Evolutionary conservation across 1,140 invertebrate species (phyloP), one percentile per base, ranked within the genome.

Genomic region (Atta colombica): DNA sequence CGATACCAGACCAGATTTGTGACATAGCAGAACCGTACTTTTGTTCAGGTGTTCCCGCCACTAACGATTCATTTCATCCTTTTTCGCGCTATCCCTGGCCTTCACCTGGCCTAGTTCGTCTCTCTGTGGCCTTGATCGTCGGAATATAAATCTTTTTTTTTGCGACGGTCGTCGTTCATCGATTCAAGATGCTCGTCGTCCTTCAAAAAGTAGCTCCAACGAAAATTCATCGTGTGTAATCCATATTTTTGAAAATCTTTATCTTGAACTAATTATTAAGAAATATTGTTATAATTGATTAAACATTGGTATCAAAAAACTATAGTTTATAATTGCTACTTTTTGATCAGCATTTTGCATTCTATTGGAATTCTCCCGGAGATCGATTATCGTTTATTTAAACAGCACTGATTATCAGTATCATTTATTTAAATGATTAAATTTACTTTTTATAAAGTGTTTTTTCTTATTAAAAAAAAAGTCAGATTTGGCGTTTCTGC

Each of bases 1-100:
- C 93, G 86, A 93, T 94, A 93, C 63, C 66, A 81, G 51, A 85
- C 80, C 77, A 81, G 80, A 21, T 81, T 90, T 16, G 72, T 74
- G 72, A 45, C 63, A 31, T 31, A 49, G 8, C 39, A 45, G 39
- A 45, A 45, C 31, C 55, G 55, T 3, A 10, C 10, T 60, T 55
- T 31, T 53, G 39, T 51, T 31, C 63, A 39, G 35, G 63, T 86
- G 45, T 51, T 60, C 21, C 7, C n/a, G 21, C 68, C 53, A 14
- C 45, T 39, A 18, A 21, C 31, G 8, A 1, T 60, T 35, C 55
- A 14, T 31, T 65, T n/a, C 5, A 0, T 55, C 4, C 18, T 55
- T 35, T 60, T 45, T 0, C 55, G 2, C 28, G 28, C 49, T 60
- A 18, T 12, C 31, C 12, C 12, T 3, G 2, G 21, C 28, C 14